Evolutionary conservation across 2,797 vertebrate species (phyloP).

Genomic region (Muscicapa striata): DNA sequence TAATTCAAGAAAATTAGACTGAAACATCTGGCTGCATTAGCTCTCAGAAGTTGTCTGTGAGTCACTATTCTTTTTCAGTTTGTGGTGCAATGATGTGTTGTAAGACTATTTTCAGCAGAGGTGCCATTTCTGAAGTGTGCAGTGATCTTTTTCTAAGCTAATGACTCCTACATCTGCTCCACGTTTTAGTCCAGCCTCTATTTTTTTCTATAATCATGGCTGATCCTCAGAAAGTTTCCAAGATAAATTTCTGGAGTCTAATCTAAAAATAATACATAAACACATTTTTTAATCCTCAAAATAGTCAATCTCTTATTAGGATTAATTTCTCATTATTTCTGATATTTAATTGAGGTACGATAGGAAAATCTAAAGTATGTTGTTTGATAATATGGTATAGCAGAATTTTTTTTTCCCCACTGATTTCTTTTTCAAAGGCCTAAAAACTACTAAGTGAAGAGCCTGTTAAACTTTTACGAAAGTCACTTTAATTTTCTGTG

Average conservation of each 20-base stretch:
- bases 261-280: not conserved
- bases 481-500: not conserved
- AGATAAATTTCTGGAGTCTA: not conserved
- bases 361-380: not conserved
- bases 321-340: not conserved
- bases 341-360: not conserved
- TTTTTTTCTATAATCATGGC: not conserved
- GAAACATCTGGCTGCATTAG: not conserved
- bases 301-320: not conserved
- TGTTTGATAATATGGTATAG: not conserved
- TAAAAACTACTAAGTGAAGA: not conserved
- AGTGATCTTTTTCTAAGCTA: not conserved
- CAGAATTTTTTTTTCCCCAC: not conserved
- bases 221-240: not conserved
- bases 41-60: not conserved
- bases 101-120: not conserved
- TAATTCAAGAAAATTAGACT: constrained; percentile 29
- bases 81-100: not conserved
- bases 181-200: not conserved
- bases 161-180: not conserved
- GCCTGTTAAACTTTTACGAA: not conserved
- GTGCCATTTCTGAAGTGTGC: not conserved
- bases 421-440: not conserved
- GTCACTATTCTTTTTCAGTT: not conserved
- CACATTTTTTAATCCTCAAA: not conserved